Percentiles rank a stretch among this genome's conserved stretches.
Conservation (phyloP, 1,140 invertebrate genomes). For the Cheumatopsyche charites region DNA sequence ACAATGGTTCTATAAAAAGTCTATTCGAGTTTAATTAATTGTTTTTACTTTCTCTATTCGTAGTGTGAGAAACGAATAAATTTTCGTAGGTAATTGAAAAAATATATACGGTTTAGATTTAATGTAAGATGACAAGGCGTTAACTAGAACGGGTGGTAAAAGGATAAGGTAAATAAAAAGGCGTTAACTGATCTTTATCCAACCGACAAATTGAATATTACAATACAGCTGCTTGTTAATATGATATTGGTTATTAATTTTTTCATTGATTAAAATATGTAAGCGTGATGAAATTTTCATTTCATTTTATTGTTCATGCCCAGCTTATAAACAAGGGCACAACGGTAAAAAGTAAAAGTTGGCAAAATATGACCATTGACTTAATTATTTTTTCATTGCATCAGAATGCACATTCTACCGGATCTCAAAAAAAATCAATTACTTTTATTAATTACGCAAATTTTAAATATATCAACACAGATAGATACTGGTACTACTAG, state of each 20-base stretch:
- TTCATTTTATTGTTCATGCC: neutral
- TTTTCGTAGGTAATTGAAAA: constrained; percentile 18
- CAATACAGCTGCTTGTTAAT: constrained; percentile 28
- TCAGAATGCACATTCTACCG: no score
- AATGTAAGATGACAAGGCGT: constrained; percentile 43
- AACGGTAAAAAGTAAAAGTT: neutral
- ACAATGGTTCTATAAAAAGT: no score
- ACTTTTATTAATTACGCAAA: no score
- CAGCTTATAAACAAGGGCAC: neutral
- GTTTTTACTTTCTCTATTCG: constrained; percentile 39
- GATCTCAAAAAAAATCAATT: no score
- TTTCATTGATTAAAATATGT: constrained; percentile 5
- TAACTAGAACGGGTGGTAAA: constrained; percentile 34
- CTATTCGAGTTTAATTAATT: neutral
- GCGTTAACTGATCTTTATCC: constrained; percentile 47
- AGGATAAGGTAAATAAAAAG: constrained; percentile 39
- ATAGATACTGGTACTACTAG: no score
- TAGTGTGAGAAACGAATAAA: constrained; percentile 31
- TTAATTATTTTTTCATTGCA: no score
- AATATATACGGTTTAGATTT: constrained; percentile 34
- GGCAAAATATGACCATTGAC: neutral
- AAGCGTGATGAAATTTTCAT: no score
- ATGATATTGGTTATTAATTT: constrained; percentile 16
- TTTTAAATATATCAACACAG: no score
- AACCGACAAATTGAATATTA: constrained; percentile 34